phyloP scores from a whole-genome alignment of 2,797 vertebrate genomes.

The Catamblyrhynchus diadema region DNA sequence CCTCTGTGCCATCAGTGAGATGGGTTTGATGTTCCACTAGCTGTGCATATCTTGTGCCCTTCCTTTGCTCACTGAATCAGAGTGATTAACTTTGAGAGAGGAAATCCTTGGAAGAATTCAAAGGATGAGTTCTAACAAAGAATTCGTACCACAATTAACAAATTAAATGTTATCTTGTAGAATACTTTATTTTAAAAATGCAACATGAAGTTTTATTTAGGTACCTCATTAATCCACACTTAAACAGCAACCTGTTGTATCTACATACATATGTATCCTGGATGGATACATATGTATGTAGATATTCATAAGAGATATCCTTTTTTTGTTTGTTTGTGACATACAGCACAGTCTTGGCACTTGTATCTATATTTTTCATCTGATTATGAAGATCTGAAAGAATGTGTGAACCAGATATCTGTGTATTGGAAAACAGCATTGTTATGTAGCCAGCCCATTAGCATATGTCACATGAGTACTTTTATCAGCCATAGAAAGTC shows the following conservation, averaged over 20 bases:
- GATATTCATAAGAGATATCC: background rate
- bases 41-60: background rate
- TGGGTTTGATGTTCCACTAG: background rate
- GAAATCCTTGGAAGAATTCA: background rate
- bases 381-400: background rate
- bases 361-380: background rate
- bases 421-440: background rate
- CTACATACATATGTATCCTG: too few species aligned
- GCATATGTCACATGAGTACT: background rate
- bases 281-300: background rate
- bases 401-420: background rate
- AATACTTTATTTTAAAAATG: background rate
- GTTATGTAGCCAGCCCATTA: background rate
- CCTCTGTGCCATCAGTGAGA: background rate
- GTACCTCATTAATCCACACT: background rate
- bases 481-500: constrained; percentile 9
- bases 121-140: background rate
- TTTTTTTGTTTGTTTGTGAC: background rate
- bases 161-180: background rate
- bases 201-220: background rate
- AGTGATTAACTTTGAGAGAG: background rate
- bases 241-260: background rate
- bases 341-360: background rate
- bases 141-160: background rate
- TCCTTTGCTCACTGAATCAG: background rate